Percentiles rank a stretch among this genome's conserved stretches.
These are phyloP conservation scores for Caenorhabditis becei DNA, from an alignment of 2,888 invertebrate genomes.

Conservation along the genomic window DNA sequence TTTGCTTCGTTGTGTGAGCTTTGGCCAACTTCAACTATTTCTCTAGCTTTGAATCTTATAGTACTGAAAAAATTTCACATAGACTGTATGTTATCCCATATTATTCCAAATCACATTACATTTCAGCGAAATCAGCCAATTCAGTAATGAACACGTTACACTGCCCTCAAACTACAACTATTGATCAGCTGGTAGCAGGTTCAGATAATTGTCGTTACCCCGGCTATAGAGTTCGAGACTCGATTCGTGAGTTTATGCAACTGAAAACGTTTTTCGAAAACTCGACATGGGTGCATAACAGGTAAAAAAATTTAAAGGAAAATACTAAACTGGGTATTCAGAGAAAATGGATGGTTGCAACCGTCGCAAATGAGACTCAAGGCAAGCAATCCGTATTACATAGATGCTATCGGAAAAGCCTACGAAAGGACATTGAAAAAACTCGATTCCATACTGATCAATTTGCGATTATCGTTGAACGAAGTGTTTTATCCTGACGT, in stretches of 20 bases:
- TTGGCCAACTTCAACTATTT: slow-evolving; percentile 72
- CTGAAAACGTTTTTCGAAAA: slow-evolving; percentile 69
- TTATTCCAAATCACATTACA: too few species aligned
- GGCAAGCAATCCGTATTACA: slow-evolving; percentile 65
- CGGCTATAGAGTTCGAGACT: slow-evolving; percentile 69
- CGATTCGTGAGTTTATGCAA: slow-evolving; percentile 63
- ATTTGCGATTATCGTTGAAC: slow-evolving; percentile 48
- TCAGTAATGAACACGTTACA: slow-evolving; percentile 53
- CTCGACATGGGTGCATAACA: slow-evolving; percentile 71
- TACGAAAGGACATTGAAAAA: slow-evolving; percentile 64
- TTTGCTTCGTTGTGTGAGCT: slow-evolving; percentile 72
- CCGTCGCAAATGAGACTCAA: slow-evolving; percentile 61
- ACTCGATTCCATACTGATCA: slow-evolving; percentile 49
- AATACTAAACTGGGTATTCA: too few species aligned
- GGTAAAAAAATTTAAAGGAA: slow-evolving; percentile 27
- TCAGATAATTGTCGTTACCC: slow-evolving; percentile 70
- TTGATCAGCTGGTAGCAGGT: slow-evolving; percentile 63
- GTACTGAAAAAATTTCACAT: slow-evolving; percentile 68
- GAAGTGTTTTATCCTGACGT: slow-evolving; percentile 66
- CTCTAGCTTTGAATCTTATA: slow-evolving; percentile 67
- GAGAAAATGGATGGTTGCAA: slow-evolving; percentile 68
- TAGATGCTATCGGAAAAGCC: slow-evolving; percentile 63
- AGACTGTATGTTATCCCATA: slow-evolving; percentile 66
- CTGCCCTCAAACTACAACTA: slow-evolving; percentile 65
- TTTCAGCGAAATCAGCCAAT: slow-evolving; percentile 40